These are phyloP conservation scores for Bagarius yarrelli DNA, from an alignment of 2,113 vertebrate species.

Conservation along the genomic window DNA sequence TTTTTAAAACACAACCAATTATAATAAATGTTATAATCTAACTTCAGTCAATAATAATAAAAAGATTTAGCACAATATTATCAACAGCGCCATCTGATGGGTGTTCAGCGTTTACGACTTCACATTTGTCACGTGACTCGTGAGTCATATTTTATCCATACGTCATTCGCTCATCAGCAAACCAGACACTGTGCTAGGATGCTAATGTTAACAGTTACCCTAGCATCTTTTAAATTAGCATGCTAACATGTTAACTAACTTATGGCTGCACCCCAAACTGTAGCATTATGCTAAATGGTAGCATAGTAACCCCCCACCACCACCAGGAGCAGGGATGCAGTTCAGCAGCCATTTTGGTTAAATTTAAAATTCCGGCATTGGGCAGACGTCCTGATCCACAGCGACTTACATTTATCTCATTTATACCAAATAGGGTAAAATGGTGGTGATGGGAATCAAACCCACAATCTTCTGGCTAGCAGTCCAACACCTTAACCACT, in stretches of 20 bases:
- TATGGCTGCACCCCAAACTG: background rate
- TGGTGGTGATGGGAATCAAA: too few species aligned
- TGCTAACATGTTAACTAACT: background rate
- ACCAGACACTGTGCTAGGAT: background rate
- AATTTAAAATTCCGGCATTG: too few species aligned
- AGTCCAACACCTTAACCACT: too few species aligned
- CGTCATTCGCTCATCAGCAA: background rate
- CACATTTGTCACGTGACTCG: background rate
- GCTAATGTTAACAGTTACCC: background rate
- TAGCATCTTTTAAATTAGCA: background rate
- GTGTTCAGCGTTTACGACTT: background rate
- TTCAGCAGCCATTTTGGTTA: background rate
- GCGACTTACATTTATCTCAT: too few species aligned
- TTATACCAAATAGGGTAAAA: too few species aligned
- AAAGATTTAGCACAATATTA: background rate
- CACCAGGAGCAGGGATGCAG: background rate
- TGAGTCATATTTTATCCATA: background rate
- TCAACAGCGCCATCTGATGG: slow-evolving; percentile 31
- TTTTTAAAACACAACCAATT: too few species aligned
- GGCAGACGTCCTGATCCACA: too few species aligned
- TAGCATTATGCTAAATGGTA: background rate
- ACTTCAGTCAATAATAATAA: background rate
- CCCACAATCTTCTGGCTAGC: too few species aligned
- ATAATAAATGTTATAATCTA: too few species aligned
- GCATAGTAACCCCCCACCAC: too few species aligned